A percentile compares a stretch with the other conserved stretches of the same genome.
Conservation (phyloP, 2,797 vertebrate genomes). For the Hyperoplus lanceolatus region DNA sequence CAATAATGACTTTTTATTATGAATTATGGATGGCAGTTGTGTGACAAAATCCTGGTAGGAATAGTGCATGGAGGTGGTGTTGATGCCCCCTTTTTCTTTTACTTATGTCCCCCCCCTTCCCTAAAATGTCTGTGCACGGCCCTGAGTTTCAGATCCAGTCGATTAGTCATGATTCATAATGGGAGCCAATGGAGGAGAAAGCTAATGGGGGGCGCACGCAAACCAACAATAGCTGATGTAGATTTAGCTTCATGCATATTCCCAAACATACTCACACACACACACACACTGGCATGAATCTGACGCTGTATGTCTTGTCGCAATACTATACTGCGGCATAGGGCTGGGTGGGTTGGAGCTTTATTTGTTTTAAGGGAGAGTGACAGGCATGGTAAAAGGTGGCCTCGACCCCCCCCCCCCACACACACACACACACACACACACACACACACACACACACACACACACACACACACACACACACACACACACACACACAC, state of each 20-base stretch:
- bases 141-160: constrained; percentile 44
- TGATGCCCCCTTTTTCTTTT: too few relatives aligned
- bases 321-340: constrained; percentile 58
- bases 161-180: constrained; percentile 74
- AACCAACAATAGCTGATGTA: constrained; percentile 25
- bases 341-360: constrained; percentile 57
- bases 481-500: constrained; percentile 12
- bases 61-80: too few relatives aligned
- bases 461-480: neutral
- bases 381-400: constrained; percentile 58
- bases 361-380: constrained; percentile 84
- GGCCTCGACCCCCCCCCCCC: constrained; percentile 17
- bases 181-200: constrained; percentile 60
- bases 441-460: too few relatives aligned
- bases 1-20: too few relatives aligned
- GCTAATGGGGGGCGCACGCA: constrained; percentile 42
- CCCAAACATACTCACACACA: constrained; percentile 13
- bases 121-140: too few relatives aligned
- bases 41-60: too few relatives aligned
- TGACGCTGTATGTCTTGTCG: constrained; percentile 41
- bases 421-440: too few relatives aligned
- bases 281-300: constrained; percentile 13
- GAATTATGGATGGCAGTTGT: too few relatives aligned
- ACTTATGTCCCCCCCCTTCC: too few relatives aligned
- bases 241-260: constrained; percentile 48